Base-by-base conservation (phyloP, 2,113 vertebrate genomes). In the Spilogale gracilis region DNA sequence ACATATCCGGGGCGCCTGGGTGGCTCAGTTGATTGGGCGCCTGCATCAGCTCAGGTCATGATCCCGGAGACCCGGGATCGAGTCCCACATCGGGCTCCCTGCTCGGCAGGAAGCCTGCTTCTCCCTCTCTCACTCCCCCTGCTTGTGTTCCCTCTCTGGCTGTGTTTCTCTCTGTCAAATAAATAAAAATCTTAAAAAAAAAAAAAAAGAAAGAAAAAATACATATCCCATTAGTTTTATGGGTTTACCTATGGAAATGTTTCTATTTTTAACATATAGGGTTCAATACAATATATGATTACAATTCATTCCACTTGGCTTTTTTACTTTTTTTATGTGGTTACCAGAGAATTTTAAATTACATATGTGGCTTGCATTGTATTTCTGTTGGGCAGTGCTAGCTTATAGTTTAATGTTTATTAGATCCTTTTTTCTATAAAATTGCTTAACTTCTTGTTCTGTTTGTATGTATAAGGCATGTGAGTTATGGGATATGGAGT, bases 251-350 rank as follows among this genome's bases (percentile, higher is more conserved):
- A 18, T 80, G 43, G 3, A 94, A 86, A 73, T 74, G 30, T 65
- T n/a, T 21, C 5, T 60, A 43, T 87, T 67, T 92, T 85, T 91
- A 95, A 63, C 80, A 85, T 43, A 38, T 56, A 50, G 27, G 14
- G 27, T 73, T 95, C 69, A 85, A 78, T 84, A 61, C 50, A 76
- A 76, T 27, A 84, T 25, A 81, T 81, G 32, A 50, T n/a, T 84
- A 54, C 69, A 74, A 43, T 61, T 27, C 43, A 93, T 87, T 73
- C 21, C 5, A 45, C 21, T 67, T 76, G 21, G 50, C 93, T 38
- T 63, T 90, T 92, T 69, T 61, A 67, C 61, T 32, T 87, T 95
- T 94, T 69, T 69, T 61, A 80, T n/a, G 50, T 81, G 69, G n/a
- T 63, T 76, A 56, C 13, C 20, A 85, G 84, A 87, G 82, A 79